Conservation (phyloP, 2,113 vertebrate genomes). For the Turnix velox region DNA sequence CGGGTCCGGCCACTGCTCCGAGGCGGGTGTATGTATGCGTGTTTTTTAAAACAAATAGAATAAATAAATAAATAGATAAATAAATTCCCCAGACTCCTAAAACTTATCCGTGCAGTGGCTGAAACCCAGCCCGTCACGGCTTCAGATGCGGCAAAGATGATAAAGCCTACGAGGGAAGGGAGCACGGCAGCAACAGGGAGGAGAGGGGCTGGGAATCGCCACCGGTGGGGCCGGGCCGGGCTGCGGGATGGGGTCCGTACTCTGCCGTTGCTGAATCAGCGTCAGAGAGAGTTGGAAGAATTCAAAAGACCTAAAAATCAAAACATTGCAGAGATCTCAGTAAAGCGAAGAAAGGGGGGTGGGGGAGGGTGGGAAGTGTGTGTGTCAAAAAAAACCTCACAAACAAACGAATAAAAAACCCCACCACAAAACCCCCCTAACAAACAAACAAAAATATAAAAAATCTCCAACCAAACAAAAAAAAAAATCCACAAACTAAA, state of each 20-base stretch:
- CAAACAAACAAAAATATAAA: not conserved
- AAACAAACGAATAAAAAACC: no score
- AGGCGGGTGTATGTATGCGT: no score
- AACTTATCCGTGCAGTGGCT: not conserved
- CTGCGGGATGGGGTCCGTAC: not conserved
- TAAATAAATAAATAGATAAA: no score
- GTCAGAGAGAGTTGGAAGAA: not conserved
- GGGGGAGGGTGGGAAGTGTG: no score
- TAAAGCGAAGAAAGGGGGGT: not conserved
- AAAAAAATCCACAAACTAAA: not conserved
- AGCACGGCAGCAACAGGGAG: not conserved
- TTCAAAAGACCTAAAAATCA: not conserved
- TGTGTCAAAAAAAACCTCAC: no score
- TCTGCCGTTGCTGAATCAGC: no score
- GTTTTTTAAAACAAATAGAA: not conserved
- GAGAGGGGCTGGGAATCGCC: not conserved
- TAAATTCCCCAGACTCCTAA: rapidly evolving
- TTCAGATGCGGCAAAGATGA: no score
- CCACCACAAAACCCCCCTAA: no score
- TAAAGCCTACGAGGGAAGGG: not conserved
- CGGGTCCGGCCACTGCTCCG: not conserved
- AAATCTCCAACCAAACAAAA: not conserved
- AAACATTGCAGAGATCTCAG: not conserved
- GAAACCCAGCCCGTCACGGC: not conserved
- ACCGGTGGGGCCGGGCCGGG: not conserved